Evolutionary conservation across 92 coral and sea anemone genomes (phyloP).

Genomic region (Scolanthus callimorphus): DNA sequence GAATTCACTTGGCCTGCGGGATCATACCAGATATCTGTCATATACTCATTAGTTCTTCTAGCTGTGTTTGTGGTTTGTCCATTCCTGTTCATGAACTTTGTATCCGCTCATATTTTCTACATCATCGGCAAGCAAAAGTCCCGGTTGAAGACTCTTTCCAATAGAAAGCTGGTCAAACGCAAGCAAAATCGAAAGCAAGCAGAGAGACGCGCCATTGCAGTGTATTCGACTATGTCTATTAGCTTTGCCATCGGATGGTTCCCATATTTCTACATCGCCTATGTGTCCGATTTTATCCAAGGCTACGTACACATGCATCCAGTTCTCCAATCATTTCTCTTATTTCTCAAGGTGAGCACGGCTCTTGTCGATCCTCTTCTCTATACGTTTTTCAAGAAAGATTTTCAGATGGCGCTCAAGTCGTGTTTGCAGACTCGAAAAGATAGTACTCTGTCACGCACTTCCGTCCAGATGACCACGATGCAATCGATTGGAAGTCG

Average conservation of each 20-base stretch:
- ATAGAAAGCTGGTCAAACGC: slow-evolving; percentile 8
- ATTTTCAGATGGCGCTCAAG: slow-evolving; percentile 33
- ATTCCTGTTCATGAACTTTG: slow-evolving; percentile 23
- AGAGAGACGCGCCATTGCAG: slow-evolving; percentile 35
- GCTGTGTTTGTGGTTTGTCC: slow-evolving; percentile 38
- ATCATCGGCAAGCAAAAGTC: slow-evolving; percentile 32
- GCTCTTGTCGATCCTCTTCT: slow-evolving; percentile 36
- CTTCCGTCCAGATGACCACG: background rate
- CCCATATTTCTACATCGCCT: slow-evolving; percentile 36
- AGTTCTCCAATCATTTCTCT: slow-evolving; percentile 15
- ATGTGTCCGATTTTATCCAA: slow-evolving; percentile 11
- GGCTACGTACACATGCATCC: slow-evolving; percentile 3
- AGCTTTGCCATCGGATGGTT: slow-evolving; percentile 50
- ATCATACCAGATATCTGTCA: slow-evolving; percentile 3
- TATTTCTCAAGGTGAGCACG: slow-evolving; percentile 52
- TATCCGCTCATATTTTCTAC: slow-evolving; percentile 41
- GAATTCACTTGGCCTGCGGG: slow-evolving; percentile 41
- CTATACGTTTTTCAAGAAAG: slow-evolving; percentile 39
- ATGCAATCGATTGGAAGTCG: background rate
- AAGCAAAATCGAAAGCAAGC: slow-evolving; percentile 30
- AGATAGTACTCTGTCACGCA: background rate
- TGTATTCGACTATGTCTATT: slow-evolving; percentile 42
- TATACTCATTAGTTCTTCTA: slow-evolving; percentile 33
- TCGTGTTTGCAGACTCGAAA: background rate
- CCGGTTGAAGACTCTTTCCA: slow-evolving; percentile 19